phyloP scores from a whole-genome alignment of 1,140 invertebrate species.

The Dolichoris vasculosae region DNA sequence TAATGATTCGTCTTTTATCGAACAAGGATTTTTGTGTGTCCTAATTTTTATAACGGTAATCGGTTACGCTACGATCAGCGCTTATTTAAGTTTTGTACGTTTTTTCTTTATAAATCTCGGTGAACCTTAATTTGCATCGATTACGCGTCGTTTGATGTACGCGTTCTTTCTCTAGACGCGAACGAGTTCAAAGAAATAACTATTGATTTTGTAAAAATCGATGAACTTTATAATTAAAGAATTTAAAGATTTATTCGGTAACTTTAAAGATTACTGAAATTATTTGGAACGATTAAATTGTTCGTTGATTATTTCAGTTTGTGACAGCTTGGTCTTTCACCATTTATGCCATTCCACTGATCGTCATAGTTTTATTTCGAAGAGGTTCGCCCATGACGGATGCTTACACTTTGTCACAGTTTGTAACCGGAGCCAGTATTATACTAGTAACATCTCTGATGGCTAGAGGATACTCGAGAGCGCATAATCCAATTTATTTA shows the following conservation, averaged over 20 bases:
- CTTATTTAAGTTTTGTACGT: neutral
- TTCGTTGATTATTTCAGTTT: slow-evolving; percentile 69
- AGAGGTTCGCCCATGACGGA: slow-evolving; percentile 81
- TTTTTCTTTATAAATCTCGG: too few relatives aligned
- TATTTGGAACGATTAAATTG: neutral
- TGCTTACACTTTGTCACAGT: slow-evolving; percentile 76
- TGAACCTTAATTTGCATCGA: too few relatives aligned
- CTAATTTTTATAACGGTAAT: too few relatives aligned
- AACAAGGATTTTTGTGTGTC: too few relatives aligned
- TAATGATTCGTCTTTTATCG: neutral
- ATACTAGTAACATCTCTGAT: slow-evolving; percentile 80
- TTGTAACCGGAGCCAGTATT: slow-evolving; percentile 79
- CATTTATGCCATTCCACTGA: slow-evolving; percentile 85
- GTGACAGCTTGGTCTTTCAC: slow-evolving; percentile 82
- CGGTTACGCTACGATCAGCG: too few relatives aligned
- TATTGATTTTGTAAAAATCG: too few relatives aligned
- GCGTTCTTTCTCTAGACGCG: too few relatives aligned
- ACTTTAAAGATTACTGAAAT: neutral
- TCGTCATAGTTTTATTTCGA: slow-evolving; percentile 83
- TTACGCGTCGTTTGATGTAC: too few relatives aligned
- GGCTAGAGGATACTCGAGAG: slow-evolving; percentile 82
- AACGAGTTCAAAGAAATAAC: too few relatives aligned
- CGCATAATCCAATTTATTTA: slow-evolving; percentile 82
- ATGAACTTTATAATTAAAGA: too few relatives aligned
- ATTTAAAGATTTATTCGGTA: too few relatives aligned